Base-by-base conservation (phyloP, 2,888 invertebrate genomes). In the Ischnus inquisitorius region DNA sequence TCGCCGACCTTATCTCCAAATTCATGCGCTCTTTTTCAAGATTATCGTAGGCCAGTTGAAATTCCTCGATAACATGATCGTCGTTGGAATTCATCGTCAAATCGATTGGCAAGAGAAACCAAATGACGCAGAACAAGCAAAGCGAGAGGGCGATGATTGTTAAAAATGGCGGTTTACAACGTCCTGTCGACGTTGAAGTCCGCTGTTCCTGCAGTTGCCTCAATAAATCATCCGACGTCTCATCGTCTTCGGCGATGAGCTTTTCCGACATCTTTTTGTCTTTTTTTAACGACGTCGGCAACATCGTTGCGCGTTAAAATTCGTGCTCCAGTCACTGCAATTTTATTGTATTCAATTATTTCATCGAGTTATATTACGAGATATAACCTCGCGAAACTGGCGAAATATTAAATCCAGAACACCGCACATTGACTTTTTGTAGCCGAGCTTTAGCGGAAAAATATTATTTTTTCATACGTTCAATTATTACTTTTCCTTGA, bases 1-100 rank as follows among this genome's bases (percentile, higher is more conserved):
- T 64, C 4, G 5, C 19, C 14, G 64, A 16, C 10, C 65, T 75
- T n/a, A 46, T 41, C 25, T 65, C 60, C 6, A 83, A 39, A 12
- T 80, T 65, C 0, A 28, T 2, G 43, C 46, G 22, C 16, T 79
- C 51, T 51, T 67, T 54, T 0, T 43, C 14, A 16, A 74, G 72
- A 46, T 25, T 60, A 28, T 48, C 6, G 19, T 16, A n/a, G 28
- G 60, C 19, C 46, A 28, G 0, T 25, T 16, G 28, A 14, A 60
- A 14, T 14, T 60, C 25, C 0, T 12, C 14, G 25, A 25, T 12
- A 3, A 14, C n/a, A 6, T 0, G 1, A n/a, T 25, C 5, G 1
- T 60, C 6, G n/a, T 8, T 54, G 28, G 14, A 6, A 28, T 6
- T 60, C 1, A 3, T 8, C 6, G 8, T 1, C 60, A 28, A 5